Percentiles rank a stretch among this genome's conserved stretches.
These are phyloP conservation scores for Phocoena sinus DNA, from an alignment of 2,113 vertebrate species.

Conservation along the genomic window DNA sequence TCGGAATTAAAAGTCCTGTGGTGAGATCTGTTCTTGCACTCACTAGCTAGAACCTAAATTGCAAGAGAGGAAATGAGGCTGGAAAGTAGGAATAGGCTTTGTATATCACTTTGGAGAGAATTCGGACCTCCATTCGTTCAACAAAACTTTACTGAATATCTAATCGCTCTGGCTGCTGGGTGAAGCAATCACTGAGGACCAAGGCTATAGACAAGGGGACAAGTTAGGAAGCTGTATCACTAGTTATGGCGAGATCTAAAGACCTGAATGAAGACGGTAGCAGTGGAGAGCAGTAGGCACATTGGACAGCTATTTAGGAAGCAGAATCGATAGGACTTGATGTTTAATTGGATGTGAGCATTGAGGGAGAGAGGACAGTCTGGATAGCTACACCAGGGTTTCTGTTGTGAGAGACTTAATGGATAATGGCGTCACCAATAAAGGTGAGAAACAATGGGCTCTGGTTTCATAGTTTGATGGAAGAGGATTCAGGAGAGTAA, in stretches of 20 bases:
- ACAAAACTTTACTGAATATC: slow-evolving; percentile 11
- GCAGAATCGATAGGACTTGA: not conserved
- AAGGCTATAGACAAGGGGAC: not conserved
- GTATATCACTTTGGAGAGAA: not conserved
- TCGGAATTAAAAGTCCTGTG: slow-evolving; percentile 34
- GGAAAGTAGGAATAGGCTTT: slow-evolving; percentile 15
- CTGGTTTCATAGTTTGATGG: slow-evolving; percentile 5
- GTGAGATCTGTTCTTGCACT: not conserved
- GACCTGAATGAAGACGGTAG: not conserved
- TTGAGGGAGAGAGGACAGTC: not conserved
- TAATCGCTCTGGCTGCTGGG: not conserved
- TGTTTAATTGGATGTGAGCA: not conserved
- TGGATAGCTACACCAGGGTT: not conserved
- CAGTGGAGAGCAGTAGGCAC: not conserved
- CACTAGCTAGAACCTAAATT: slow-evolving; percentile 21
- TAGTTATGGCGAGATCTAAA: not conserved
- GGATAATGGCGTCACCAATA: not conserved
- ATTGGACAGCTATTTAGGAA: not conserved
- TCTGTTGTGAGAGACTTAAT: slow-evolving; percentile 23
- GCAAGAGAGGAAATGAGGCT: not conserved
- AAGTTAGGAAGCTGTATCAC: not conserved
- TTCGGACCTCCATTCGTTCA: not conserved
- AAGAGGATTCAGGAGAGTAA: not conserved
- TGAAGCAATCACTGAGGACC: not conserved
- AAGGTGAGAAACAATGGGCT: not conserved